Evolutionary conservation across 2,888 invertebrate species (phyloP).

Genomic region (Helleia helle): DNA sequence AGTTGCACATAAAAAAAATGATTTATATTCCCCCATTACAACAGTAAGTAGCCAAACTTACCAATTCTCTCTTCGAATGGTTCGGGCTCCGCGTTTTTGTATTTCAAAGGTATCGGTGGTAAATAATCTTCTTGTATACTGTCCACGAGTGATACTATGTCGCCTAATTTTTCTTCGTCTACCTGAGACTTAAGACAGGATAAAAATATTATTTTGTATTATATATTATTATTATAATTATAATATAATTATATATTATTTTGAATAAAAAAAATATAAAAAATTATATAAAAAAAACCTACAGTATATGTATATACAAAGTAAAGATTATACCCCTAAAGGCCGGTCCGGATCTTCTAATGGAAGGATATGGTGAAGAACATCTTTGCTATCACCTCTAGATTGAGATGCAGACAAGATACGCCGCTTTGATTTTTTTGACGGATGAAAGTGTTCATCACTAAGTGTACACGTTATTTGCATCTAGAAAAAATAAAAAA

Average conservation of each 20-base stretch:
- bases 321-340: too few relatives aligned
- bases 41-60: conserved; percentile 24
- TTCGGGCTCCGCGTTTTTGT: conserved; percentile 40
- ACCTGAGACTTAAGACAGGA: conserved; percentile 23
- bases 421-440: conserved; percentile 33
- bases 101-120: conserved; percentile 49
- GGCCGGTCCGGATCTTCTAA: conserved; percentile 27
- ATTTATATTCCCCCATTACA: background rate
- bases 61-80: conserved; percentile 37
- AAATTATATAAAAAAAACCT: too few relatives aligned
- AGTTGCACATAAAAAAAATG: too few relatives aligned
- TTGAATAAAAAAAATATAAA: too few relatives aligned
- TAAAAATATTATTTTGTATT: too few relatives aligned
- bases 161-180: conserved; percentile 62
- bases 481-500: conserved; percentile 28
- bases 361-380: conserved; percentile 40
- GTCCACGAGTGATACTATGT: conserved; percentile 59
- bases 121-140: conserved; percentile 62
- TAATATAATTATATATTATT: too few relatives aligned
- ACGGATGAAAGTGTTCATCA: conserved; percentile 40
- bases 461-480: conserved; percentile 54
- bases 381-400: conserved; percentile 43
- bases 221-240: too few relatives aligned
- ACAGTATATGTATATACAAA: too few relatives aligned
- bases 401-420: conserved; percentile 33